Conservation (phyloP, 2,797 vertebrate species). For the Urophycis tenuis region DNA sequence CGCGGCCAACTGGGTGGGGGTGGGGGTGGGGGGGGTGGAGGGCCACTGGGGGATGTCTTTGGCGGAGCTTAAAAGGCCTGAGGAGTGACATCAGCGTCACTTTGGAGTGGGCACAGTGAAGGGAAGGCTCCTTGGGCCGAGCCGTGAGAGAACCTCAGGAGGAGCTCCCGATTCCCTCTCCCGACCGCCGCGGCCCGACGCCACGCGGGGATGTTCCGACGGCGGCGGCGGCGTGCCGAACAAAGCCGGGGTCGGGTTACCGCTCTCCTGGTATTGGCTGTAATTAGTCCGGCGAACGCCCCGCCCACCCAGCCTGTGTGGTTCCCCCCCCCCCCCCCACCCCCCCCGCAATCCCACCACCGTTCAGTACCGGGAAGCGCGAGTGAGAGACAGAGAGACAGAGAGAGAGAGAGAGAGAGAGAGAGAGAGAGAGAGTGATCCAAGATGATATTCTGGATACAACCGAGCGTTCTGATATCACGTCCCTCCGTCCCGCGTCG, state of each 20-base stretch:
- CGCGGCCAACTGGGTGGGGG: conserved; percentile 44
- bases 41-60: conserved; percentile 35
- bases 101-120: conserved; percentile 32
- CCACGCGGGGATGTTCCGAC: conserved; percentile 33
- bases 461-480: conserved; percentile 28
- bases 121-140: neutral
- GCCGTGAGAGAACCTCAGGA: conserved; percentile 32
- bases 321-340: conserved; percentile 43
- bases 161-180: too few species aligned
- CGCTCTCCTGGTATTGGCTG: conserved; percentile 61
- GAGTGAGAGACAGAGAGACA: too few species aligned
- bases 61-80: conserved; percentile 48
- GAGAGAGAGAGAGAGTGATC: neutral
- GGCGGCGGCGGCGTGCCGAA: conserved; percentile 38
- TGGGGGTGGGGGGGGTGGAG: conserved; percentile 31
- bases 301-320: conserved; percentile 67
- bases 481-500: neutral
- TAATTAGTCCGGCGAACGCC: conserved; percentile 67
- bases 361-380: neutral
- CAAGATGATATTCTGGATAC: neutral
- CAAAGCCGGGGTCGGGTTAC: conserved; percentile 68
- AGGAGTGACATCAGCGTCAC: conserved; percentile 54
- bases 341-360: too few species aligned
- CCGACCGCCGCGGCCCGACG: too few species aligned
- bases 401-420: too few species aligned